Percentiles rank a stretch among this genome's conserved stretches.
These are phyloP conservation scores for Castor canadensis DNA, from an alignment of 2,113 vertebrate genomes.

Conservation along the genomic window DNA sequence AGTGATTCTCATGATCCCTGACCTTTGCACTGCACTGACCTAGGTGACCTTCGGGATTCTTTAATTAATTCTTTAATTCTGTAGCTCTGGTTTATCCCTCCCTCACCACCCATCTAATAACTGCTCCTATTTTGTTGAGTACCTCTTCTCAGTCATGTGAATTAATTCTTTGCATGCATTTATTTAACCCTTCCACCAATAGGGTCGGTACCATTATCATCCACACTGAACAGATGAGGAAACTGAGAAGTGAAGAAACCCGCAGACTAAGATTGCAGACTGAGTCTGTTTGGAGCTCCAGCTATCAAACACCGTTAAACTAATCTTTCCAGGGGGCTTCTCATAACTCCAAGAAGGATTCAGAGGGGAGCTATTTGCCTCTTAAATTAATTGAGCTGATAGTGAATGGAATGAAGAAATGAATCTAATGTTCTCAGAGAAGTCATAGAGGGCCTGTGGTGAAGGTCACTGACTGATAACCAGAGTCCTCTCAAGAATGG, in stretches of 20 bases:
- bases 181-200: background rate
- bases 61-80: background rate
- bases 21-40: background rate
- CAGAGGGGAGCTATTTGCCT: background rate
- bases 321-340: background rate
- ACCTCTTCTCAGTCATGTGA: background rate
- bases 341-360: background rate
- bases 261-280: background rate
- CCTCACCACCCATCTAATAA: background rate
- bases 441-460: background rate
- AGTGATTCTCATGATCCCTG: background rate
- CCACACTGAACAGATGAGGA: background rate
- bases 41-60: background rate
- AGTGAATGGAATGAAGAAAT: conserved; percentile 36
- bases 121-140: background rate
- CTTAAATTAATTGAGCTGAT: background rate
- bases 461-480: conserved; percentile 44
- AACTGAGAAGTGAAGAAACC: background rate
- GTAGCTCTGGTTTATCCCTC: background rate
- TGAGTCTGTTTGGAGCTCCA: background rate
- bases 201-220: background rate
- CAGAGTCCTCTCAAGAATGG: conserved; percentile 44
- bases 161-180: background rate
- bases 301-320: background rate
- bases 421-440: background rate